Evolutionary conservation across 2,113 vertebrate genomes (phyloP), one percentile per base, ranked within the genome.

Genomic region (Orientallactaga bullata): DNA sequence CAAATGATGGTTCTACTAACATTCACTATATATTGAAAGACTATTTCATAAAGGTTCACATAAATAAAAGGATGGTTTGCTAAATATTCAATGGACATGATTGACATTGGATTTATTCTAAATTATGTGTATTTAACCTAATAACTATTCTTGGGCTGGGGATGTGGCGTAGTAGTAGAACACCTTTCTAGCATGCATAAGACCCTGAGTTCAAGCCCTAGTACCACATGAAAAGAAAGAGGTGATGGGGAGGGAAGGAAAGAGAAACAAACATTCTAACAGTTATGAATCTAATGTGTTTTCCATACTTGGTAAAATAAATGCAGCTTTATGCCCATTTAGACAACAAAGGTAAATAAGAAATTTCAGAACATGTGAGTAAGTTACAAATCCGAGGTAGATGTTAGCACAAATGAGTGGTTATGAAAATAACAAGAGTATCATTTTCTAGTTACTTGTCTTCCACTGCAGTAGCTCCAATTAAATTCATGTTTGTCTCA

Each of bases 401-500:
- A 89, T 35, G 69, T 21, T 63, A 93, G 20, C 12, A 18, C 51
- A 95, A 93, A 81, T 87, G 30, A 78, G 5, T 66, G 28, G 39
- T 92, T 68, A 95, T 85, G 88, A 85, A 91, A 96, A 95, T 72
- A 87, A 81, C 7, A 89, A 88, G 26, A 95, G 61, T 61, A 87
- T 65, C 20, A 95, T 85, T 81, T 87, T 72, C 51, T 83, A 94
- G 91, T 98, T 98, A 99, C 99, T 99, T 99, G 98, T 99, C 99
- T 97, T 99, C 99, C 17, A 99, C 99, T 23, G 99, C 99, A 32
- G 99, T 99, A 20, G 99, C 99, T 92, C 99, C 99, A 58, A 99
- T 99, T 93, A 99, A 98, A 97, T 98, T 99, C 99, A 99, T 99
- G 93, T 98, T 98, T 3, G 97, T 99, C 97, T 99, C 99, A 93